Conservation (phyloP, 2,113 vertebrate genomes). For the Accipiter cooperii region DNA sequence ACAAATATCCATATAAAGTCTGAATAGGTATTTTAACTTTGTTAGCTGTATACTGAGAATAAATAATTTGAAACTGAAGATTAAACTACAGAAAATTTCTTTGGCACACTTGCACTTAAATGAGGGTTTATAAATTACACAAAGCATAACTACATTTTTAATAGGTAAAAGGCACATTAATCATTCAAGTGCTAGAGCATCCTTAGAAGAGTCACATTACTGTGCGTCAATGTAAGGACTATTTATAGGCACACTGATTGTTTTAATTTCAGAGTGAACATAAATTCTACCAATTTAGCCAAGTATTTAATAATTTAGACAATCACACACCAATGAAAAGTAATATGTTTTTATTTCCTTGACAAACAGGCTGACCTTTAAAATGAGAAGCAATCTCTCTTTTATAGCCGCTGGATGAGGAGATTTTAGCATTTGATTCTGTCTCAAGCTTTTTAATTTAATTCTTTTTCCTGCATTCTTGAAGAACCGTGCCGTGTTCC, state of each 20-base stretch:
- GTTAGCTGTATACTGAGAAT: not conserved
- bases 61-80: not conserved
- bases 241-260: constrained; percentile 5
- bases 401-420: not conserved
- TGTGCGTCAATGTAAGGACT: not conserved
- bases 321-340: not conserved
- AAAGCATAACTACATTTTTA: constrained; percentile 2
- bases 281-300: not conserved
- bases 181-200: not conserved
- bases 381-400: not conserved
- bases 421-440: not conserved
- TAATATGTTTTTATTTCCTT: not conserved
- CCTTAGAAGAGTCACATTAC: not conserved
- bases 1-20: not conserved
- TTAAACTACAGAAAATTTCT: not conserved
- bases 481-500: not conserved
- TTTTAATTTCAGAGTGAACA: constrained; percentile 24
- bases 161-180: constrained; percentile 18
- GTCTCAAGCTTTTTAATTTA: not conserved
- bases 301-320: constrained; percentile 3
- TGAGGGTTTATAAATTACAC: not conserved
- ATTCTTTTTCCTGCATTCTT: not conserved
- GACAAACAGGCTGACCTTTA: constrained; percentile 23
- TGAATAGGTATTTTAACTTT: not conserved
- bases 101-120: not conserved